Evolutionary conservation across 2,888 invertebrate genomes (phyloP).

Genomic region (Eledona agricola): DNA sequence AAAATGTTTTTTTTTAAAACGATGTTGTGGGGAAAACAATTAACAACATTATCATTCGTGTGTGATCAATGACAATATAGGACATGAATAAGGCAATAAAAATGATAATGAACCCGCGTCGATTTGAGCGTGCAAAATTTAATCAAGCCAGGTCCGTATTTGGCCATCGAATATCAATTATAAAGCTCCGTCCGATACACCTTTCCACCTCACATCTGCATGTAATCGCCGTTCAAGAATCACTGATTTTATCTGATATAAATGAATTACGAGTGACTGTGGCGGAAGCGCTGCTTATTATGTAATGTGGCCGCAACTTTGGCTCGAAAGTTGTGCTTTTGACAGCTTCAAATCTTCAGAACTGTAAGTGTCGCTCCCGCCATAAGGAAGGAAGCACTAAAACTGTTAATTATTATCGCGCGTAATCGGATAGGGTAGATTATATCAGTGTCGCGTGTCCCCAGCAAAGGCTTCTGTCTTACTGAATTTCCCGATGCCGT

Average conservation of each 20-base stretch:
- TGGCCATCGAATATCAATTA: background rate
- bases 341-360: no score
- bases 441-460: slow-evolving; percentile 37
- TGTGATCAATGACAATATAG: no score
- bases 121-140: no score
- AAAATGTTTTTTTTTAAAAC: no score
- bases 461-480: slow-evolving; percentile 26
- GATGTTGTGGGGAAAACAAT: no score
- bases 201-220: slow-evolving; percentile 1
- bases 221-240: slow-evolving; percentile 2
- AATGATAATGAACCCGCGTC: no score
- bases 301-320: no score
- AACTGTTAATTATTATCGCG: slow-evolving; percentile 38
- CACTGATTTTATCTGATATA: slow-evolving; percentile 1
- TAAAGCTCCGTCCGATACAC: slow-evolving; percentile 1
- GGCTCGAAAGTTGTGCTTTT: no score
- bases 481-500: no score
- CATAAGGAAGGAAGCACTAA: slow-evolving; percentile 37
- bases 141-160: background rate
- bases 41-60: no score
- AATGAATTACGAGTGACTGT: slow-evolving; percentile 1
- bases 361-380: no score
- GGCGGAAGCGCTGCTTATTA: slow-evolving; percentile 2
- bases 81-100: no score
- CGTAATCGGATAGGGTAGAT: slow-evolving; percentile 36